Base-by-base conservation (phyloP, 2,888 invertebrate genomes). In the Cryptus viduatorius region DNA sequence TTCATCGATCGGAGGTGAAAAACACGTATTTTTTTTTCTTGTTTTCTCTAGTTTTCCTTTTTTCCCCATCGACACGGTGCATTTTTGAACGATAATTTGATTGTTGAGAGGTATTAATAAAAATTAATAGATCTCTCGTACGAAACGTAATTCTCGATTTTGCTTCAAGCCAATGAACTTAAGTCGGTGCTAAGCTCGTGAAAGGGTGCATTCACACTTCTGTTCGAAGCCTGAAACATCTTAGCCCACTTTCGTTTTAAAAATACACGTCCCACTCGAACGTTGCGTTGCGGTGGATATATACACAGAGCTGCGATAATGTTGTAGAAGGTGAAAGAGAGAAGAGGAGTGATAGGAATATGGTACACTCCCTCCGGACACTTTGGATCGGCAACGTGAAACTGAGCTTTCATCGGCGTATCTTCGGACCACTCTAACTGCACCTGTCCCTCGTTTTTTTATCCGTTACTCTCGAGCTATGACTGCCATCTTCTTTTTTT, bases 181-280 rank as follows among this genome's bases (percentile, higher is more conserved):
- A 72, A 37, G 81, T 68, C 64, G 73, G 80, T 14, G 37, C 4
- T 8, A 46, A 64, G 29, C 65, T 4, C 75, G 48, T 19, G 79
- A 68, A 77, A 75, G 81, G 78, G 78, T 81, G 81, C 82, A 82
- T 86, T 84, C 68, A 53, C 65, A 76, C 53, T 69, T 79, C 61
- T 56, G 80, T 2, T 71, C 46, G 75, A 82, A 65, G 67, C 75
- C 61, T 37, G 83, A 73, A 68, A 67, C 73, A 64, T 71, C 82
- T 75, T 86, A 86, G 84, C 86, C 86, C 86, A 87, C 86, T 87
- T 87, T 80, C 82, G 79, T 71, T 86, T 86, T 86, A 87, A 86
- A 87, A 86, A 87, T 87, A 87, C 77, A 69, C 68, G 48, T 71
- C 80, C 12, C 75, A 50, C 67, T 65, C 75, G 65, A 78, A 59